These are phyloP conservation scores for Mythimna loreyi DNA, from an alignment of 2,888 invertebrate species.

Conservation along the genomic window DNA sequence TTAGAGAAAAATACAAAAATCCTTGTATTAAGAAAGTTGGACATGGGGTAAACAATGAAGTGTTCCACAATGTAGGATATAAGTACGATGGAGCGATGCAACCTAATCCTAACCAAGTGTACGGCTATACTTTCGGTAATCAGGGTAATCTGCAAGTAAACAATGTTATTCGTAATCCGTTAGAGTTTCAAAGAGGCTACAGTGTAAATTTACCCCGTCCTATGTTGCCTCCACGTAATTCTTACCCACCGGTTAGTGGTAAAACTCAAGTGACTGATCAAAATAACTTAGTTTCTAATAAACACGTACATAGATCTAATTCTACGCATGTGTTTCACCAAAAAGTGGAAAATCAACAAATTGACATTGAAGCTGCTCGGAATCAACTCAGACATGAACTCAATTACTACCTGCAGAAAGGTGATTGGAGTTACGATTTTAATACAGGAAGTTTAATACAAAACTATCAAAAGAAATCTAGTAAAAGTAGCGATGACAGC, in stretches of 20 bases:
- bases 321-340: slow-evolving; percentile 91
- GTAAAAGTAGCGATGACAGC: slow-evolving; percentile 89
- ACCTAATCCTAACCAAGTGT: slow-evolving; percentile 87
- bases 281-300: slow-evolving; percentile 87
- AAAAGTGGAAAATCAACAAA: slow-evolving; percentile 82
- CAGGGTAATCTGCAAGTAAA: slow-evolving; percentile 89
- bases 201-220: slow-evolving; percentile 91
- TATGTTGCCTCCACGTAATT: slow-evolving; percentile 92
- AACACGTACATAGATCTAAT: slow-evolving; percentile 91
- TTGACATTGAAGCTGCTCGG: slow-evolving; percentile 86
- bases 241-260: slow-evolving; percentile 91
- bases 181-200: slow-evolving; percentile 90
- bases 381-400: slow-evolving; percentile 87
- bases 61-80: slow-evolving; percentile 86
- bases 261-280: slow-evolving; percentile 90
- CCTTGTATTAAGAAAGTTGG: slow-evolving; percentile 84
- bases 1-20: slow-evolving; percentile 92
- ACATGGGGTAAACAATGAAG: slow-evolving; percentile 84
- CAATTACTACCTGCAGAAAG: slow-evolving; percentile 88
- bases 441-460: slow-evolving; percentile 88
- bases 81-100: slow-evolving; percentile 84
- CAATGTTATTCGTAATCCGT: slow-evolving; percentile 89
- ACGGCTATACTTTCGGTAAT: slow-evolving; percentile 90
- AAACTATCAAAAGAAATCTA: slow-evolving; percentile 89
- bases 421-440: slow-evolving; percentile 89